These are phyloP conservation scores for Drosophila pseudoobscura DNA, from an alignment of 1,140 invertebrate species.

Conservation along the genomic window DNA sequence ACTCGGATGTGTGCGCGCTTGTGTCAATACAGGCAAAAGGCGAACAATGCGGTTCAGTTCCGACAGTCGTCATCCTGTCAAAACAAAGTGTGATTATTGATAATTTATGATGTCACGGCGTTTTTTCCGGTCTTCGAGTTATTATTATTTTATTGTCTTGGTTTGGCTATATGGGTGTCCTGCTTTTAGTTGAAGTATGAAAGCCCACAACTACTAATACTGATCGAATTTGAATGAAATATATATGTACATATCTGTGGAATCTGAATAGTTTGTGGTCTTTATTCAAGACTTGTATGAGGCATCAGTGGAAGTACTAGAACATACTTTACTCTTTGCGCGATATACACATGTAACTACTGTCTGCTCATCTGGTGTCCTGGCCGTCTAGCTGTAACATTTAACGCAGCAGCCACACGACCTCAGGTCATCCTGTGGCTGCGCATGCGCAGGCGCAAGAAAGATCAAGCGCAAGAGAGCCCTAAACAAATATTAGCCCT, in stretches of 20 bases:
- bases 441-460: constrained; percentile 56
- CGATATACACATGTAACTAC: too few relatives aligned
- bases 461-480: constrained; percentile 37
- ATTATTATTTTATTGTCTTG: constrained; percentile 71
- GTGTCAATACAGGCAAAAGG: constrained; percentile 53
- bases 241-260: too few relatives aligned
- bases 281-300: too few relatives aligned
- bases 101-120: constrained; percentile 82
- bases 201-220: too few relatives aligned
- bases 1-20: constrained; percentile 13
- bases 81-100: constrained; percentile 83
- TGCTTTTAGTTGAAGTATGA: too few relatives aligned
- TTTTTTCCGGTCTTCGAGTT: constrained; percentile 60
- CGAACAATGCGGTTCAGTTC: constrained; percentile 72
- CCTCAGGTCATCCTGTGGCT: constrained; percentile 37
- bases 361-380: constrained; percentile 18
- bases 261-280: not conserved
- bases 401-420: constrained; percentile 38
- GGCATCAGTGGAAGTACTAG: too few relatives aligned
- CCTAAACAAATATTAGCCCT: constrained; percentile 72
- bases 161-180: constrained; percentile 2
- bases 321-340: too few relatives aligned
- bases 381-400: constrained; percentile 9
- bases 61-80: constrained; percentile 78
- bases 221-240: too few relatives aligned